Evolutionary conservation across 2,888 invertebrate species (phyloP).

Genomic region (Nowickia ferox): DNA sequence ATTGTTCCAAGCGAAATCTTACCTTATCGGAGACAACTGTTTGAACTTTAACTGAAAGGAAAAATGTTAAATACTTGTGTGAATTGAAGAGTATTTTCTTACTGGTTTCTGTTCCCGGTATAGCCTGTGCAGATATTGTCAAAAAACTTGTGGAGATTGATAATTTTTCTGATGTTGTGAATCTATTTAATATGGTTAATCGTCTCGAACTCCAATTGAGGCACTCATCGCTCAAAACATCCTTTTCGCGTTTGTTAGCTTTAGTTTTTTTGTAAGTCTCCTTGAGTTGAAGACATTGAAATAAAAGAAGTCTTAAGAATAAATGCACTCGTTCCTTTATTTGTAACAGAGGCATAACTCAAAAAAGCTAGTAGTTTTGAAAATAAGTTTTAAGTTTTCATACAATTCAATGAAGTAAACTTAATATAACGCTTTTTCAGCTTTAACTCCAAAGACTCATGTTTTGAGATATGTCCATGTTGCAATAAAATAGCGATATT

Average conservation of each 20-base stretch:
- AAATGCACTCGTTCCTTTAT: not conserved
- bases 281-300: conserved; percentile 62
- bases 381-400: no score
- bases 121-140: conserved; percentile 79
- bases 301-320: not conserved
- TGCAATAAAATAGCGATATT: no score
- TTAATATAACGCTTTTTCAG: no score
- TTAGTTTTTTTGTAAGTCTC: conserved; percentile 77
- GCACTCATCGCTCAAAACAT: conserved; percentile 81
- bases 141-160: conserved; percentile 95
- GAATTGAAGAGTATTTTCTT: conserved; percentile 71
- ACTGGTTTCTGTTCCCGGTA: conserved; percentile 86
- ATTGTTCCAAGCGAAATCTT: conserved; percentile 94
- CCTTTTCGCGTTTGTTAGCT: conserved; percentile 73
- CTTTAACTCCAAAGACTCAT: no score
- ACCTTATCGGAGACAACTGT: conserved; percentile 92
- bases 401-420: no score
- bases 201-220: conserved; percentile 91
- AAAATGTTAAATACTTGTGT: conserved; percentile 82
- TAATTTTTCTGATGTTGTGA: conserved; percentile 96
- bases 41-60: conserved; percentile 89
- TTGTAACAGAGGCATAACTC: no score
- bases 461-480: no score
- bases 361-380: no score
- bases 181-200: conserved; percentile 92